Percentiles rank a stretch among this genome's conserved stretches.
These are phyloP conservation scores for Drosophila triauraria DNA, from an alignment of 1,140 invertebrate genomes.

Conservation along the genomic window DNA sequence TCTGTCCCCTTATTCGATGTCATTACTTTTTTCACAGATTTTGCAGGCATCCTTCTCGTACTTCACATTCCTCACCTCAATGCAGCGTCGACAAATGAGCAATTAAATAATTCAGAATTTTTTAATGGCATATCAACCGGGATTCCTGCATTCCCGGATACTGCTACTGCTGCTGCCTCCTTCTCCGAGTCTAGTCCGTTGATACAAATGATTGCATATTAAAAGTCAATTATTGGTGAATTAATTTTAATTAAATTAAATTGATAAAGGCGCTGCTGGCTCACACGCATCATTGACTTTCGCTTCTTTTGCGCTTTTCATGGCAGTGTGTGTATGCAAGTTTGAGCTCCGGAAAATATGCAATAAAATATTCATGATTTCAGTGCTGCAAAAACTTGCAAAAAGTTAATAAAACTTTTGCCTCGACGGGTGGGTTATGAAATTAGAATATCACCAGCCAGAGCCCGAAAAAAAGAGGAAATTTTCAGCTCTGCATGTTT, in stretches of 20 bases:
- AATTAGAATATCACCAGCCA: conserved; percentile 51
- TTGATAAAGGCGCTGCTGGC: conserved; percentile 61
- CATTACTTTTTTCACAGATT: conserved; percentile 36
- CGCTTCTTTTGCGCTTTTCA: conserved; percentile 30
- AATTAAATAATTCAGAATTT: conserved; percentile 64
- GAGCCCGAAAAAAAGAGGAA: conserved; percentile 17
- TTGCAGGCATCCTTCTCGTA: conserved; percentile 65
- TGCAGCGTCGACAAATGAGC: conserved; percentile 60
- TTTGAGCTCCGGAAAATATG: conserved; percentile 30
- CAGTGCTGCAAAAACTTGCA: conserved; percentile 50
- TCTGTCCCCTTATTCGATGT: neutral
- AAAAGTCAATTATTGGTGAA: conserved; percentile 79
- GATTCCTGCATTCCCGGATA: conserved; percentile 13
- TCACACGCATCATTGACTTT: conserved; percentile 62
- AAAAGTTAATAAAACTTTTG: conserved; percentile 72
- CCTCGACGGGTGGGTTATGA: conserved; percentile 41
- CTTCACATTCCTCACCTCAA: conserved; percentile 67
- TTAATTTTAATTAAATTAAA: conserved; percentile 79
- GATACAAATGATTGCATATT: conserved; percentile 77
- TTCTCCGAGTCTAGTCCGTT: conserved; percentile 26
- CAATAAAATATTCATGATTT: conserved; percentile 75
- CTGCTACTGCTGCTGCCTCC: conserved; percentile 7
- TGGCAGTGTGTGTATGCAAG: neutral
- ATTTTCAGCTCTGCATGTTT: conserved; percentile 43
- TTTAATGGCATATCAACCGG: conserved; percentile 51